Evolutionary conservation across 2,888 invertebrate species (phyloP).

Genomic region (Cheilosia impressa): DNA sequence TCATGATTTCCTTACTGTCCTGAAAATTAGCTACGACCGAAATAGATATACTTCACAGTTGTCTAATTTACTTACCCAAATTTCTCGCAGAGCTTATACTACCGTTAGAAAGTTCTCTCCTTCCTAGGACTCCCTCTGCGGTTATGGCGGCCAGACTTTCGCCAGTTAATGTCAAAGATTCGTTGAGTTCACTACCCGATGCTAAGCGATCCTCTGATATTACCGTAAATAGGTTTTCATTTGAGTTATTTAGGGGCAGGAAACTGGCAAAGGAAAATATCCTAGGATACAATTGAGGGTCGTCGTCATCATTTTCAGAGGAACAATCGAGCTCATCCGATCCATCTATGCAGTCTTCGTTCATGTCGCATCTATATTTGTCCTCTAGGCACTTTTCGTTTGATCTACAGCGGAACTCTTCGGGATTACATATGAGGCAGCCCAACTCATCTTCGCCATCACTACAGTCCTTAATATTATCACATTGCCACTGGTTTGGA

Average conservation of each 20-base stretch:
- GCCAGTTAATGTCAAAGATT: constrained; percentile 52
- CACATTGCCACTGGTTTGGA: constrained; percentile 86
- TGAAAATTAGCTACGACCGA: constrained; percentile 84
- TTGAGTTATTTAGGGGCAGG: constrained; percentile 80
- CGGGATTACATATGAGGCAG: constrained; percentile 83
- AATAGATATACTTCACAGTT: constrained; percentile 10
- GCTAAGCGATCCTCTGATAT: constrained; percentile 77
- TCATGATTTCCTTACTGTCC: constrained; percentile 86
- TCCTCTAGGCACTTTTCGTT: constrained; percentile 85
- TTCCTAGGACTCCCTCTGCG: background rate
- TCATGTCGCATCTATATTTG: constrained; percentile 87
- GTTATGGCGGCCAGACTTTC: background rate
- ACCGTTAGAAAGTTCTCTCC: background rate
- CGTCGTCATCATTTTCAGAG: constrained; percentile 79
- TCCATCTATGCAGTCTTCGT: constrained; percentile 86
- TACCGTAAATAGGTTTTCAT: constrained; percentile 77
- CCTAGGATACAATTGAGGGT: constrained; percentile 79
- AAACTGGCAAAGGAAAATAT: constrained; percentile 82
- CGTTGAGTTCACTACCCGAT: constrained; percentile 75
- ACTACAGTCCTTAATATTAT: constrained; percentile 84
- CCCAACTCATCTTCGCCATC: constrained; percentile 84
- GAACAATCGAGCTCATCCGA: constrained; percentile 87
- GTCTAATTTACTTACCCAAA: constrained; percentile 16
- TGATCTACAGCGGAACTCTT: constrained; percentile 84
- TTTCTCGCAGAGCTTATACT: constrained; percentile 1